phyloP scores from a whole-genome alignment of 2,113 vertebrate genomes.

The Brachionichthys hirsutus region DNA sequence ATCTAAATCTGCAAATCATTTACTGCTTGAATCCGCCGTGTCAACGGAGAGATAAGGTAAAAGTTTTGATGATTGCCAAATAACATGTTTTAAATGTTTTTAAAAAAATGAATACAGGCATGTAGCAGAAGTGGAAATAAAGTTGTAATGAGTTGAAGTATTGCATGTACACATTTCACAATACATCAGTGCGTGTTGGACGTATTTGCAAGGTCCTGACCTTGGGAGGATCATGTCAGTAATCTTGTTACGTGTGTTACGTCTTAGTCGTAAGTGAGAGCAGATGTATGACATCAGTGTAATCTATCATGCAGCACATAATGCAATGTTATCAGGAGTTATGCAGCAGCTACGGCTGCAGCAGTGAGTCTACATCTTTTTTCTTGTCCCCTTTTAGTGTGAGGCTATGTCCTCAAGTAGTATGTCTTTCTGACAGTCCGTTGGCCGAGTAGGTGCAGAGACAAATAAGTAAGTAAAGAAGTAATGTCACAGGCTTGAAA shows the following conservation, averaged over 20 bases:
- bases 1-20: conserved; percentile 3
- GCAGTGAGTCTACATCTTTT: neutral
- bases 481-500: too few relatives aligned
- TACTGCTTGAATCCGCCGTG: neutral
- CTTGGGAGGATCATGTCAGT: conserved; percentile 8
- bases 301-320: conserved; percentile 1
- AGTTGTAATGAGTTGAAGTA: neutral
- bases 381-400: too few relatives aligned
- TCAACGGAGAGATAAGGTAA: too few relatives aligned
- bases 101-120: neutral
- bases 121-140: neutral
- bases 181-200: neutral
- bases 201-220: conserved; percentile 5
- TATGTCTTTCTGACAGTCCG: too few relatives aligned
- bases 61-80: neutral
- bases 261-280: neutral
- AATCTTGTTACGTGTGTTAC: conserved; percentile 18
- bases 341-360: too few relatives aligned
- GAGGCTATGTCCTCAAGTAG: too few relatives aligned
- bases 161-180: too few relatives aligned
- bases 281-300: conserved; percentile 15
- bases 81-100: neutral
- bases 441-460: too few relatives aligned
- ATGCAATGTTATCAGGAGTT: neutral
- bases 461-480: too few relatives aligned